Percentiles rank a stretch among this genome's conserved stretches.
phyloP scores from a whole-genome alignment of 2,888 invertebrate genomes.

The Coelopa pilipes region DNA sequence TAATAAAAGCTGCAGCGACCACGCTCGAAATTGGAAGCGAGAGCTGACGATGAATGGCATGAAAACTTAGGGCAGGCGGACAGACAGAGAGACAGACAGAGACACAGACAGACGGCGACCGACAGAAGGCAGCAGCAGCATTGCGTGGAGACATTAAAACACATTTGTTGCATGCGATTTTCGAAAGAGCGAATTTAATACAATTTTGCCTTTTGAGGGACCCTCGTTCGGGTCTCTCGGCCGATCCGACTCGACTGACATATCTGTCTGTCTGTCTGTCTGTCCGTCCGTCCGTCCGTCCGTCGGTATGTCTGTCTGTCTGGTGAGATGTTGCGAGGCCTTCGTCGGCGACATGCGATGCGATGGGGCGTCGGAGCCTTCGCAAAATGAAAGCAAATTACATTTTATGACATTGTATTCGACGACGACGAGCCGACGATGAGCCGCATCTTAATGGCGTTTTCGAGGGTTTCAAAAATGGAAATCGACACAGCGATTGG shows the following conservation, averaged over 20 bases:
- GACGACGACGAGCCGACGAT: not conserved
- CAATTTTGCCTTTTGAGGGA: constrained; percentile 1
- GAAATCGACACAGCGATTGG: too few relatives aligned
- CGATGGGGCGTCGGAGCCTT: not conserved
- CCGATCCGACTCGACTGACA: not conserved
- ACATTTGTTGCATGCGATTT: constrained; percentile 34
- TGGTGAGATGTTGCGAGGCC: not conserved
- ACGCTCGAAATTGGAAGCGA: constrained; percentile 13
- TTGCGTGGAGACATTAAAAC: constrained; percentile 35
- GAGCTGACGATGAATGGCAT: constrained; percentile 30
- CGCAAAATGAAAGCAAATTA: constrained; percentile 35
- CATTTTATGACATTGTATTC: constrained; percentile 29
- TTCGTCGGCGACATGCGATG: constrained; percentile 20
- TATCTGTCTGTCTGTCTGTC: not conserved
- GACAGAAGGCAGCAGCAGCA: constrained; percentile 9
- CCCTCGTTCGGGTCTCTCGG: not conserved
- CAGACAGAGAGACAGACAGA: not conserved
- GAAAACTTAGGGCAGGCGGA: constrained; percentile 21
- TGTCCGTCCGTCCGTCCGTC: not conserved
- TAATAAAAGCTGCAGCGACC: not conserved
- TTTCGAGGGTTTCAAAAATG: too few relatives aligned
- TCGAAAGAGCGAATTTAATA: not conserved
- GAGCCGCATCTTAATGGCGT: too few relatives aligned
- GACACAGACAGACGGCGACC: not conserved
- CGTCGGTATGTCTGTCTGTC: too few relatives aligned